These are phyloP conservation scores for Oscheius sp. DNA, from an alignment of 2,888 invertebrate genomes.

Conservation along the genomic window DNA sequence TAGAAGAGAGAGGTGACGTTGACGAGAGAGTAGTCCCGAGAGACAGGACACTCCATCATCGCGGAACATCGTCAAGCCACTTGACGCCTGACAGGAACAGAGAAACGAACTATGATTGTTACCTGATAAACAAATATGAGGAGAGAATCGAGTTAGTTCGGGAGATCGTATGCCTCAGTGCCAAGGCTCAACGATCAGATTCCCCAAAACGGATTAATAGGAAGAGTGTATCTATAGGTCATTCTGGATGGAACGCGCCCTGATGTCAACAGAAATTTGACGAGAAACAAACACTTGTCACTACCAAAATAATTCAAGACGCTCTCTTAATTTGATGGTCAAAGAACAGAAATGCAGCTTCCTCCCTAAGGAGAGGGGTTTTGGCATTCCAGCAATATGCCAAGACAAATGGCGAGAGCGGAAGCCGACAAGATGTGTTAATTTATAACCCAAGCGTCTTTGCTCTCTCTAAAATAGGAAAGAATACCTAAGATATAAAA, in stretches of 20 bases:
- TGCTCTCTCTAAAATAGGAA: no score
- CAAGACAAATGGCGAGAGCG: conserved; percentile 1
- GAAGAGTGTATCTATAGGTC: background rate
- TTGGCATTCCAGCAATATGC: conserved; percentile 14
- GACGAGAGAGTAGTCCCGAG: background rate
- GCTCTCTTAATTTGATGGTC: background rate
- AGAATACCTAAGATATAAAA: no score
- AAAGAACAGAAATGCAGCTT: conserved; percentile 6
- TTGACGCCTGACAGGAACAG: conserved; percentile 1
- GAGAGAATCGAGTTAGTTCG: background rate
- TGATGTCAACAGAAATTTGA: background rate
- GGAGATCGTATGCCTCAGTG: background rate
- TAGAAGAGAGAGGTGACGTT: background rate
- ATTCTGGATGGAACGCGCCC: background rate
- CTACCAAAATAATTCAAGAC: background rate
- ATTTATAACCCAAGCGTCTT: no score
- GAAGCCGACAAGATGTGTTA: no score
- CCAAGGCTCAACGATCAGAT: background rate
- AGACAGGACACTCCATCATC: conserved; percentile 21
- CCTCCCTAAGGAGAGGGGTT: conserved; percentile 16
- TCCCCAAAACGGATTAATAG: background rate
- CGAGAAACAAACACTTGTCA: background rate
- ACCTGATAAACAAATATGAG: background rate
- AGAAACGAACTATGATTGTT: background rate
- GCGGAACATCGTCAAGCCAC: conserved; percentile 5